Percentiles rank a stretch among this genome's conserved stretches.
These are phyloP conservation scores for Calyptommatus sinebrachiatus DNA, from an alignment of 2,113 vertebrate genomes.

Conservation along the genomic window DNA sequence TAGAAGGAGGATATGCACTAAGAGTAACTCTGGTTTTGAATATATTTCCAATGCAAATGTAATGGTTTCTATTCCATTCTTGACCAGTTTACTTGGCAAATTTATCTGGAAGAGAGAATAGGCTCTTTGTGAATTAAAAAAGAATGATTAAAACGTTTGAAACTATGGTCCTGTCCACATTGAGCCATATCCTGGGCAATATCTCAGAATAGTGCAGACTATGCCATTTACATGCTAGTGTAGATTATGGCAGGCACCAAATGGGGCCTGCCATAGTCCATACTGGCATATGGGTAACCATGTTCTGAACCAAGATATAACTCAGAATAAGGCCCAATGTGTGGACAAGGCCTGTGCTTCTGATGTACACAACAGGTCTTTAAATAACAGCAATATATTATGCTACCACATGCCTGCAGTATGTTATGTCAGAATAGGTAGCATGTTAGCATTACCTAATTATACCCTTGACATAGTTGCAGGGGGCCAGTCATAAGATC, in stretches of 20 bases:
- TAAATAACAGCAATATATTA: conserved; percentile 21
- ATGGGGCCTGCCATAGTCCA: too few relatives aligned
- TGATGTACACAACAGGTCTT: background rate
- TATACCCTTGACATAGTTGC: conserved; percentile 32
- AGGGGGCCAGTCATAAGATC: conserved; percentile 26
- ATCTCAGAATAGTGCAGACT: too few relatives aligned
- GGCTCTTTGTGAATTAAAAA: background rate
- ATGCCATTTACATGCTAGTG: too few relatives aligned
- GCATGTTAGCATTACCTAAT: conserved; percentile 39
- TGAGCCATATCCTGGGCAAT: too few relatives aligned
- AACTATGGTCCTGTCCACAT: too few relatives aligned
- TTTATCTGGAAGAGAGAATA: background rate
- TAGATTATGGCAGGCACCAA: too few relatives aligned
- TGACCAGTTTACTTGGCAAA: background rate
- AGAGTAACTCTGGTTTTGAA: background rate
- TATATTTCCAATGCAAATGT: background rate
- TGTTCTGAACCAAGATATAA: too few relatives aligned
- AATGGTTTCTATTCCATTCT: background rate
- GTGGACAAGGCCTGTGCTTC: background rate
- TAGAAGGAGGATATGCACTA: background rate
- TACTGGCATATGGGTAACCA: too few relatives aligned
- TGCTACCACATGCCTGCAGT: background rate
- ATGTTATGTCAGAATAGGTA: conserved; percentile 34
- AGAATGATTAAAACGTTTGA: too few relatives aligned
- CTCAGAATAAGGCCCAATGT: too few relatives aligned